phyloP scores from a whole-genome alignment of 2,888 invertebrate species.

The Holacanthella duospinosa region DNA sequence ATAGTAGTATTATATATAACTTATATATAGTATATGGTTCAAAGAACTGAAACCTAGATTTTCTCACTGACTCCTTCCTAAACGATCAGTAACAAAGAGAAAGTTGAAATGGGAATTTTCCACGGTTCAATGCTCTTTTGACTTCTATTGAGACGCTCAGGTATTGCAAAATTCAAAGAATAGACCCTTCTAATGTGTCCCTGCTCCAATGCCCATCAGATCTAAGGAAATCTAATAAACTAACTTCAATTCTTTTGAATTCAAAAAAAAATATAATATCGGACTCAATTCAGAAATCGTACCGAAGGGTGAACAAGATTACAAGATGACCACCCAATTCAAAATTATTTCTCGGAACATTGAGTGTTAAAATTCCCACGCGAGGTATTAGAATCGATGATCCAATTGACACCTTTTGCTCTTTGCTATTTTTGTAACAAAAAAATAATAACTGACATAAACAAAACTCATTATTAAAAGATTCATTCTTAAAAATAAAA shows the following conservation, averaged over 20 bases:
- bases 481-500: no score
- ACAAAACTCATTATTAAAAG: no score
- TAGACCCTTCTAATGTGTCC: neutral
- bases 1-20: neutral
- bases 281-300: neutral
- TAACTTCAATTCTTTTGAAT: neutral
- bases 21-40: neutral
- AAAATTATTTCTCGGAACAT: no score
- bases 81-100: constrained; percentile 1
- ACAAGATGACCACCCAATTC: no score
- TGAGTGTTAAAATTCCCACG: no score
- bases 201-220: no score
- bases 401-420: neutral
- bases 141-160: neutral
- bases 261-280: neutral
- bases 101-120: constrained; percentile 2
- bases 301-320: constrained; percentile 4
- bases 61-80: neutral
- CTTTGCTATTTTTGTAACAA: neutral
- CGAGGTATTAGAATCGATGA: no score
- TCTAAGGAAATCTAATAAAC: neutral
- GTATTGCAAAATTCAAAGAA: neutral
- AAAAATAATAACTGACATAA: neutral
- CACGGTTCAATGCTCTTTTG: constrained; percentile 1
- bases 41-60: neutral